Conservation (phyloP, 2,888 invertebrate genomes). For the Cheilosia grossa region DNA sequence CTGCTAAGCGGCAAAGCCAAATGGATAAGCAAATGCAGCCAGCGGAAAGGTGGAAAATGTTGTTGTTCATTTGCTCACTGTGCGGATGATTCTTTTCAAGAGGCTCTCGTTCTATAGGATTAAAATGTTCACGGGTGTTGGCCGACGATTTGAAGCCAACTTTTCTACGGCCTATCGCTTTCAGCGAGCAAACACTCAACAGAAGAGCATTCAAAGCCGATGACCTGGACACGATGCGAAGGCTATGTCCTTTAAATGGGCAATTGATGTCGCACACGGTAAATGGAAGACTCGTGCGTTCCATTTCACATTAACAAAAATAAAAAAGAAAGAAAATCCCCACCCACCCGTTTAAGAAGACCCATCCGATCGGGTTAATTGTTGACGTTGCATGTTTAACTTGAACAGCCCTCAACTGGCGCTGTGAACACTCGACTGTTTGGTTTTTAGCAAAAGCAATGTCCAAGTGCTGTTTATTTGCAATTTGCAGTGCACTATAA, state of each 20-base stretch:
- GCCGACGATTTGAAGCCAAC: conserved; percentile 23
- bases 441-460: conserved; percentile 20
- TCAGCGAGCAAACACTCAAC: neutral
- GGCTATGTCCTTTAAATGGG: conserved; percentile 12
- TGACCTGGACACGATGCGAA: conserved; percentile 34
- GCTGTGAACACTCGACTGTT: conserved; percentile 60
- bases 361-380: conserved; percentile 32
- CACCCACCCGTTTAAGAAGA: neutral
- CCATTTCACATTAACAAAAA: conserved; percentile 12
- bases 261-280: conserved; percentile 2
- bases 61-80: conserved; percentile 7
- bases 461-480: conserved; percentile 66
- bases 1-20: conserved; percentile 11
- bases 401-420: conserved; percentile 59
- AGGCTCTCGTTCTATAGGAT: conserved; percentile 15
- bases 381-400: conserved; percentile 66
- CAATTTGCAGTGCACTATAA: conserved; percentile 58
- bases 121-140: conserved; percentile 17
- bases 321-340: neutral
- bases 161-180: conserved; percentile 10
- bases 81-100: neutral
- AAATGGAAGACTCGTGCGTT: conserved; percentile 16
- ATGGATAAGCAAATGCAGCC: conserved; percentile 33
- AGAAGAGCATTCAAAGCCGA: conserved; percentile 13
- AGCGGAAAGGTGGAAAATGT: conserved; percentile 2